Conservation (phyloP, 2,113 vertebrate species). For the Dascyllus trimaculatus region DNA sequence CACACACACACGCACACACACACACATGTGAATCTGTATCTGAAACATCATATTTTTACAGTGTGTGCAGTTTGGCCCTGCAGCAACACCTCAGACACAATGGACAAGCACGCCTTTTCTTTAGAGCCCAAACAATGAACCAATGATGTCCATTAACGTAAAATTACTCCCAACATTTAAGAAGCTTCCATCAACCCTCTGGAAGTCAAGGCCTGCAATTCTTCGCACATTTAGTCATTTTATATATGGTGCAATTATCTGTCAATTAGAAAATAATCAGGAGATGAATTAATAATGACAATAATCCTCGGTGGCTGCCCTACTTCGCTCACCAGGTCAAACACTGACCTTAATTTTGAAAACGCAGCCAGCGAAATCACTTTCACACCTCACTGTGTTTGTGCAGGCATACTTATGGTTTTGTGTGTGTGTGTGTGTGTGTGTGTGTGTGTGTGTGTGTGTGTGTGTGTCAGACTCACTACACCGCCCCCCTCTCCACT, state of each 20-base stretch:
- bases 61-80: too few relatives aligned
- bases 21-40: too few relatives aligned
- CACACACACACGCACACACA: too few relatives aligned
- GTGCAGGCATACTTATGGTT: slow-evolving; percentile 28
- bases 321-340: slow-evolving; percentile 17
- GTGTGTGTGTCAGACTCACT: slow-evolving; percentile 34
- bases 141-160: too few relatives aligned
- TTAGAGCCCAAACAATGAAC: too few relatives aligned
- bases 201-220: too few relatives aligned
- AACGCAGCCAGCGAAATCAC: slow-evolving; percentile 36
- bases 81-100: too few relatives aligned
- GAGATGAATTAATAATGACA: not conserved
- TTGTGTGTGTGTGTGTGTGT: slow-evolving; percentile 24
- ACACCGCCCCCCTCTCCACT: slow-evolving; percentile 41
- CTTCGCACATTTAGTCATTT: not conserved
- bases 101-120: too few relatives aligned
- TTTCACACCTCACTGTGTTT: slow-evolving; percentile 59
- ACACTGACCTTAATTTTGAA: slow-evolving; percentile 59
- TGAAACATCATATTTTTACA: too few relatives aligned
- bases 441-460: slow-evolving; percentile 11
- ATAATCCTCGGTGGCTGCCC: slow-evolving; percentile 8
- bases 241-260: not conserved
- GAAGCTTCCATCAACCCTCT: too few relatives aligned
- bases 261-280: slow-evolving; percentile 10
- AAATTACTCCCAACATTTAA: too few relatives aligned